Evolutionary conservation across 2,888 invertebrate genomes (phyloP).

Genomic region (Tiphia femorata): DNA sequence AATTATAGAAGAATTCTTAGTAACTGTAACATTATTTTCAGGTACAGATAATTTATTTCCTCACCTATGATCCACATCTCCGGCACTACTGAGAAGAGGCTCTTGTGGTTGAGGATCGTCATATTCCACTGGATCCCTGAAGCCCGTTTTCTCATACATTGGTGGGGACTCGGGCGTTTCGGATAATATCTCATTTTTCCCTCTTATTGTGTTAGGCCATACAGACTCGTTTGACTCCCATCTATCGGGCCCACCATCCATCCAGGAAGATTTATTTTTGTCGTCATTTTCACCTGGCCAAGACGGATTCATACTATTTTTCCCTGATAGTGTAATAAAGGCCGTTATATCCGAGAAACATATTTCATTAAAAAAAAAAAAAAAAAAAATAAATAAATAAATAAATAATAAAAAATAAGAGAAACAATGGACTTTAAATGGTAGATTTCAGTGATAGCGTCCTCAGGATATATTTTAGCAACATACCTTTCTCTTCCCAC

Average conservation of each 20-base stretch:
- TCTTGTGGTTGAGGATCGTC: conserved; percentile 71
- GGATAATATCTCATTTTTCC: conserved; percentile 55
- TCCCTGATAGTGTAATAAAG: conserved; percentile 44
- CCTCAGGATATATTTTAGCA: background rate
- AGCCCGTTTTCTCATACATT: conserved; percentile 75
- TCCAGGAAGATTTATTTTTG: conserved; percentile 55
- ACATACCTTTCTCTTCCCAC: conserved; percentile 63
- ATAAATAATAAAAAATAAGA: no score
- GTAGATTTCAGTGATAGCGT: background rate
- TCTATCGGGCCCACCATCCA: conserved; percentile 60
- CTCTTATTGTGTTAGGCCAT: conserved; percentile 52
- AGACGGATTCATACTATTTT: conserved; percentile 58
- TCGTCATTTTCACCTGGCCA: conserved; percentile 59
- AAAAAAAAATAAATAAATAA: background rate
- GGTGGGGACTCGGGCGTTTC: conserved; percentile 79
- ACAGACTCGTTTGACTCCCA: conserved; percentile 59
- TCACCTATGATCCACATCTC: conserved; percentile 67
- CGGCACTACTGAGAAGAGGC: conserved; percentile 59
- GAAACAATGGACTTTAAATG: no score
- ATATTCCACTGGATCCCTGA: conserved; percentile 74
- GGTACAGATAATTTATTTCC: conserved; percentile 4
- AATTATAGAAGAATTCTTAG: conserved; percentile 1
- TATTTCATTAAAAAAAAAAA: conserved; percentile 8
- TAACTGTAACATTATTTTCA: background rate
- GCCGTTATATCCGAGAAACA: conserved; percentile 22